These are phyloP conservation scores for Pachycephala philippinensis DNA, from an alignment of 2,113 vertebrate species.

Conservation along the genomic window DNA sequence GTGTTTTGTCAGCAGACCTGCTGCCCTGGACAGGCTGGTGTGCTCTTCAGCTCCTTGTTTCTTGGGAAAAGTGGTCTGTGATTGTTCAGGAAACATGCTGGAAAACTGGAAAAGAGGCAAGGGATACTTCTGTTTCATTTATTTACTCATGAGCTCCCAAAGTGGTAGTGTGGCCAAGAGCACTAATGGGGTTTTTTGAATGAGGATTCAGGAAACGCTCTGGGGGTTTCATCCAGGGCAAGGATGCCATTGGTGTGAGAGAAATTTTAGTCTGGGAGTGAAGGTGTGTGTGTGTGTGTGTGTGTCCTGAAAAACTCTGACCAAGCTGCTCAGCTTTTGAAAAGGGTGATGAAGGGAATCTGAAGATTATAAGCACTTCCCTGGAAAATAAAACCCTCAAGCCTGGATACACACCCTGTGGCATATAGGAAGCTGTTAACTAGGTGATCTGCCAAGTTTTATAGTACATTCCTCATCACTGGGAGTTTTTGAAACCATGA, in stretches of 20 bases:
- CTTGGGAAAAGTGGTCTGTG: background rate
- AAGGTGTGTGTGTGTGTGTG: background rate
- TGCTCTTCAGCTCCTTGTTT: background rate
- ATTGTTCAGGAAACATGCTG: background rate
- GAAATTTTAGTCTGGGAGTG: background rate
- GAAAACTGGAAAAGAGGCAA: background rate
- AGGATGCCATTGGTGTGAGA: accelerated
- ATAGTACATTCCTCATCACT: background rate
- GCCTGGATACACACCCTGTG: background rate
- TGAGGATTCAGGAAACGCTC: background rate
- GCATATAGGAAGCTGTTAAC: background rate
- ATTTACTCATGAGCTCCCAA: background rate
- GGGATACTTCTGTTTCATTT: background rate
- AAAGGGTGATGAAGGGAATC: background rate
- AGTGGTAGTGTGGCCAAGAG: background rate
- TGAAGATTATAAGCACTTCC: background rate
- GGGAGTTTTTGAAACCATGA: background rate
- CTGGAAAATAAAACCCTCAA: background rate
- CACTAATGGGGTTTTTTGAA: background rate
- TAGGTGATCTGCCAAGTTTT: background rate
- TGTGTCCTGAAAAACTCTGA: background rate
- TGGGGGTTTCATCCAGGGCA: background rate
- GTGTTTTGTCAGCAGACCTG: background rate
- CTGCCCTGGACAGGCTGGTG: background rate
- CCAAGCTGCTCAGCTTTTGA: background rate